These are phyloP conservation scores for Watersipora subatra DNA, from an alignment of 1,140 invertebrate genomes.

Conservation along the genomic window DNA sequence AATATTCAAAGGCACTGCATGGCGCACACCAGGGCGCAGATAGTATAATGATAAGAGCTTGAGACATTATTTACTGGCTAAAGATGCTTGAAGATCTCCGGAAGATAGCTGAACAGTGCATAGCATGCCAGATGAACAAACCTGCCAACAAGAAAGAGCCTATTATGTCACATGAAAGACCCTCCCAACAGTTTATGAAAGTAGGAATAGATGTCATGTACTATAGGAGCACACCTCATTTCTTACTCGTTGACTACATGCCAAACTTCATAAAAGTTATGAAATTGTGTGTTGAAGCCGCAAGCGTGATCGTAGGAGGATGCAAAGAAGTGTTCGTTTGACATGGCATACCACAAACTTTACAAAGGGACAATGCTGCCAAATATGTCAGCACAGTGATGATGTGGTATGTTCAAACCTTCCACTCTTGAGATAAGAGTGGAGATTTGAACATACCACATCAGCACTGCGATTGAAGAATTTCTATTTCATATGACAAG, in stretches of 20 bases:
- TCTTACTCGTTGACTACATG: neutral
- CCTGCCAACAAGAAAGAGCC: neutral
- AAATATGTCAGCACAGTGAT: neutral
- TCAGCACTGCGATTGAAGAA: neutral
- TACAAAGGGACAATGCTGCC: neutral
- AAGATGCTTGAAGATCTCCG: neutral
- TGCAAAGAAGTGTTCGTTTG: neutral
- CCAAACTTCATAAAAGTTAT: neutral
- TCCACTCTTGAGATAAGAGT: too few relatives aligned
- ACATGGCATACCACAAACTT: neutral
- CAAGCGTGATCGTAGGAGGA: neutral
- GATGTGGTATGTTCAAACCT: neutral
- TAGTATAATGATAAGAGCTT: too few relatives aligned
- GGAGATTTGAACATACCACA: neutral
- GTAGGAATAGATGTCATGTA: neutral
- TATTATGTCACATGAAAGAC: neutral
- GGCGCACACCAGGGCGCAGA: too few relatives aligned
- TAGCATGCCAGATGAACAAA: neutral
- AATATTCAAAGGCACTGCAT: too few relatives aligned
- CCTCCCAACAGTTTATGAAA: neutral
- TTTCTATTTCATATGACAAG: neutral
- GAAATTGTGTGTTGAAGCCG: neutral
- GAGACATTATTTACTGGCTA: neutral
- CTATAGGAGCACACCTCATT: neutral
- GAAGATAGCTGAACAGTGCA: neutral